Evolutionary conservation across 2,113 vertebrate genomes (phyloP), one percentile per base, ranked within the genome.

Genomic region (Embiotoca jacksoni): DNA sequence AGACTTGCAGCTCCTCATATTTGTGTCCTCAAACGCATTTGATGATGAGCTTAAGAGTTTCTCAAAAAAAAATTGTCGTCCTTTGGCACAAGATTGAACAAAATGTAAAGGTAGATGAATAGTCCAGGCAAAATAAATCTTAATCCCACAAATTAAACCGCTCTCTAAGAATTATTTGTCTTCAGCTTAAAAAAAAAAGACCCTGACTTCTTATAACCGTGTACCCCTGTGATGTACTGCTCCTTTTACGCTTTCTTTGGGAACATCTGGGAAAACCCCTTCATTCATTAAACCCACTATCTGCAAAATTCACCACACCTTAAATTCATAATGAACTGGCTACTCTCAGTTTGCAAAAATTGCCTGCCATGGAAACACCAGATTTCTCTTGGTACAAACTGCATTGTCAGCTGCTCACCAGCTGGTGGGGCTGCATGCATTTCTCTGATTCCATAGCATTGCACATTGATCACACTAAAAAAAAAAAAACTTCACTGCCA

Each of bases 361-460:
- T 55, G 47, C 7, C 33, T 59, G 52, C 64, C 44, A 47, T 63
- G 72, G 68, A 62, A 74, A 61, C 63, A 14, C 2, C 30, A 39
- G 7, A 31, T 37, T 44, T 9, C 8, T n/a, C 37, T 23, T 16
- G 0, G 54, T 33, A 41, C 35, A 16, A 13, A 4, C 8, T 87
- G 88, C 33, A 83, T 6, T 75, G 56, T 33, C 60, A 1, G 7
- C 5, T 54, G 6, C 15, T 78, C 16, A 39, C 86, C 89, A 89
- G 82, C 82, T 92, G 91, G 85, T 84, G 91, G 52, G 32, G 78
- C 83, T 89, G 54, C 35, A 15, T 11, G 64, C 78, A 80, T 15
- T 59, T 11, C 41, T 50, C 41, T 33, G 30, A 33, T 5, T 7
- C 1, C 3, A 2, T 46, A 23, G 35, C 71, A 30, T 4, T 55